Evolutionary conservation across 2,888 invertebrate species (phyloP).

Genomic region (Lithosia quadra): DNA sequence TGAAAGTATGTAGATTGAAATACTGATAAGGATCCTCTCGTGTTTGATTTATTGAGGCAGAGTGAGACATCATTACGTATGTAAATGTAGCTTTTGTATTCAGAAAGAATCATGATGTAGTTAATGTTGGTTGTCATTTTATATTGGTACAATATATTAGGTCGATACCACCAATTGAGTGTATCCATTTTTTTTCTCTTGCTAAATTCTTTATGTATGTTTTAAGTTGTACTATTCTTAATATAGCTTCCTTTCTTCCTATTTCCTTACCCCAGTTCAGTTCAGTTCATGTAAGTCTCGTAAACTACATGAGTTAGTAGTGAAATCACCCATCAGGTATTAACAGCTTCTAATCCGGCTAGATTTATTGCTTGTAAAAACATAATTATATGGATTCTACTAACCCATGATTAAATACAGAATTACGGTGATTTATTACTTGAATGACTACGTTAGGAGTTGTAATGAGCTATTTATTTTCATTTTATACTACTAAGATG

Average conservation of each 20-base stretch:
- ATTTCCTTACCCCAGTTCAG: no score
- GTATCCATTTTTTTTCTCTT: background rate
- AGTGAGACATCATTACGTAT: conserved; percentile 31
- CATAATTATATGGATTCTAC: background rate
- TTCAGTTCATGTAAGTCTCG: background rate
- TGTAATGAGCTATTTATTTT: background rate
- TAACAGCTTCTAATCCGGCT: background rate
- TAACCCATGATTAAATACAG: background rate
- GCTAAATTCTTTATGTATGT: no score
- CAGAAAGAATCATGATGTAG: conserved; percentile 31
- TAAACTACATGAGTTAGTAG: background rate
- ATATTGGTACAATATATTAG: background rate
- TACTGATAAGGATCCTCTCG: conserved; percentile 37
- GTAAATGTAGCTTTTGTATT: conserved; percentile 28
- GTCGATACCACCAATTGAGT: background rate
- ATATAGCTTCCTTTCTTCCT: no score
- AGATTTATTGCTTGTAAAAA: conserved; percentile 4
- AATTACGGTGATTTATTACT: background rate
- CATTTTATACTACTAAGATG: background rate
- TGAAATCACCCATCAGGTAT: background rate
- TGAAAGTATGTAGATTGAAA: conserved; percentile 46
- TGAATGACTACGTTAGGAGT: background rate
- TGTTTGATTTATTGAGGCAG: conserved; percentile 42
- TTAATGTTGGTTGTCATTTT: conserved; percentile 15
- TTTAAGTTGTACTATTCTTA: no score